These are phyloP conservation scores for Rhabdomys pumilio DNA, from an alignment of 2,797 vertebrate species.

Conservation along the genomic window DNA sequence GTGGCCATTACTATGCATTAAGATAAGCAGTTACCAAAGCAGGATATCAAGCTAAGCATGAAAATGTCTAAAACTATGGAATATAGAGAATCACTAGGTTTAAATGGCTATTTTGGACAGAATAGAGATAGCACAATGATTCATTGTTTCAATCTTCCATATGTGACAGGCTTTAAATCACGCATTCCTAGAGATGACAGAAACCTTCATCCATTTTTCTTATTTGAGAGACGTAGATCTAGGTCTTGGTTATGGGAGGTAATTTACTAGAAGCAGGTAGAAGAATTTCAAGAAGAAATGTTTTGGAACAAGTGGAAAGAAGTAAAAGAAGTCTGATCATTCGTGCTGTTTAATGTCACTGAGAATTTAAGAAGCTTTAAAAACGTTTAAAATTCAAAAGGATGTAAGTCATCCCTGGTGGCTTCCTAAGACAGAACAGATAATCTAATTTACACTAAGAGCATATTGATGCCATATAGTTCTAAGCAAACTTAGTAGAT, in stretches of 20 bases:
- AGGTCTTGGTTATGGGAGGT: not conserved
- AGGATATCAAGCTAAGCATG: not conserved
- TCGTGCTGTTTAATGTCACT: not conserved
- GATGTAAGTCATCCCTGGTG: not conserved
- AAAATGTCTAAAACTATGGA: not conserved
- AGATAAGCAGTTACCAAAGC: not conserved
- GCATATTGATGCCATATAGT: rapidly evolving
- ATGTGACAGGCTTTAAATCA: conserved; percentile 50
- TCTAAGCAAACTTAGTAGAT: not conserved
- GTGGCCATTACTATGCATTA: not conserved
- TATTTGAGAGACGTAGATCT: not conserved
- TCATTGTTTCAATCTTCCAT: conserved; percentile 10
- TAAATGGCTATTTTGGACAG: not conserved
- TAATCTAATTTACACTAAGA: not conserved
- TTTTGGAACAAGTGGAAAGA: not conserved
- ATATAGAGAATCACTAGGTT: not conserved
- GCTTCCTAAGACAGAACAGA: not conserved
- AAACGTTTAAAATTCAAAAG: conserved; percentile 19
- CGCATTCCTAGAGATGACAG: conserved; percentile 1
- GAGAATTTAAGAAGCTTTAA: conserved; percentile 28
- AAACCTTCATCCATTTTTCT: conserved; percentile 22
- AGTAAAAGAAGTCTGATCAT: not conserved
- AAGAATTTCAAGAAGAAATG: not conserved
- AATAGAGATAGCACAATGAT: conserved; percentile 42
- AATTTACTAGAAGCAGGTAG: conserved; percentile 7